A percentile compares a stretch with the other conserved stretches of the same genome.
phyloP scores from a whole-genome alignment of 2,113 vertebrate species.

The Labeo rohita region DNA sequence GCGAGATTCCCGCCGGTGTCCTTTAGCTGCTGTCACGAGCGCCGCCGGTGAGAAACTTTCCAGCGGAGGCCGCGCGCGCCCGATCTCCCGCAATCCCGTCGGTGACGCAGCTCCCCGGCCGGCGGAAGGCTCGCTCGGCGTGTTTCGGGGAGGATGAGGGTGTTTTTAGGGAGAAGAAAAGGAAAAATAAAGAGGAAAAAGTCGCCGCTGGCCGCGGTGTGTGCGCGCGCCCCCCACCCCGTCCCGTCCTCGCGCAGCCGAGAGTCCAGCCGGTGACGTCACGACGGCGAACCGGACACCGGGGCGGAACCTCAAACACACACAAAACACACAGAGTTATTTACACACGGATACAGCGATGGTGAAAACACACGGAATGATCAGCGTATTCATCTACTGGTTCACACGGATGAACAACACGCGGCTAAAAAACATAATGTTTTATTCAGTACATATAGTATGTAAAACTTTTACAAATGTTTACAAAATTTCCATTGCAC shows the following conservation, averaged over 20 bases:
- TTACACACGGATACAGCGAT: not conserved
- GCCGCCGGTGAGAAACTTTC: constrained; percentile 9
- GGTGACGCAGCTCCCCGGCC: not conserved
- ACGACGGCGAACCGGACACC: constrained; percentile 46
- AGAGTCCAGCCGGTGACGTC: constrained; percentile 43
- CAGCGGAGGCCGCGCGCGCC: constrained; percentile 29
- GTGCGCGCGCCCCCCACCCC: constrained; percentile 33
- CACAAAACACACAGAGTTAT: not conserved
- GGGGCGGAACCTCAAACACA: constrained; percentile 40
- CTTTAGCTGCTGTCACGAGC: constrained; percentile 17
- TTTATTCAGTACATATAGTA: too few relatives aligned
- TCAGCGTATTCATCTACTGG: too few relatives aligned
- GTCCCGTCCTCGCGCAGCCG: constrained; percentile 38
- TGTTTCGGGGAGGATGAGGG: not conserved
- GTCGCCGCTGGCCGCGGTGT: constrained; percentile 33
- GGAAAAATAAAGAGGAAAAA: constrained; percentile 2
- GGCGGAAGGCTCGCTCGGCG: not conserved
- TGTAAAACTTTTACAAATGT: too few relatives aligned
- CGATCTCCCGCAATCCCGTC: not conserved
- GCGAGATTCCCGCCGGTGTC: not conserved
- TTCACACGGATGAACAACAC: too few relatives aligned
- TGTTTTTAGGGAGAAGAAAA: not conserved
- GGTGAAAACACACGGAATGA: too few relatives aligned
- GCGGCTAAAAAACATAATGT: too few relatives aligned
- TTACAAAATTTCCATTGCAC: too few relatives aligned